A percentile compares a stretch with the other conserved stretches of the same genome.
Evolutionary conservation across 2,113 vertebrate species (phyloP).

Genomic region (Ceuthmochares aereus): DNA sequence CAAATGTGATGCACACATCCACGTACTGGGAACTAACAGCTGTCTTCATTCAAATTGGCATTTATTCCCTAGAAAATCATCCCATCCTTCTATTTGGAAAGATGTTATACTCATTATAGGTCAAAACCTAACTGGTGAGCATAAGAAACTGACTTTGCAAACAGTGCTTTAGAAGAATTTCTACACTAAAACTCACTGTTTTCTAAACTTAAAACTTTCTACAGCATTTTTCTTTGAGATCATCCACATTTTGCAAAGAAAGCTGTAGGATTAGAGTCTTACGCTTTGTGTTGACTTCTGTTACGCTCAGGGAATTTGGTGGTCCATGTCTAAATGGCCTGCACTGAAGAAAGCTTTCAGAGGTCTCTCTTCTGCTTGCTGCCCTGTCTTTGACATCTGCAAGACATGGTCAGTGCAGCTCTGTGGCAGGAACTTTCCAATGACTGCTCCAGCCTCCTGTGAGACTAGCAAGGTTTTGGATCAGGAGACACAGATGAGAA

Average conservation of each 20-base stretch:
- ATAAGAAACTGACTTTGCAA: background rate
- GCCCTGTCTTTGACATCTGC: background rate
- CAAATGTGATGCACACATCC: background rate
- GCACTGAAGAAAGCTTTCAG: background rate
- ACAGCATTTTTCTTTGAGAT: background rate
- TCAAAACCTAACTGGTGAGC: background rate
- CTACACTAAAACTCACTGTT: background rate
- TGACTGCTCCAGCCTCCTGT: background rate
- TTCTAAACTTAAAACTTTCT: background rate
- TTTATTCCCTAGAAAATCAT: background rate
- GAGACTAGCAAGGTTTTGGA: background rate
- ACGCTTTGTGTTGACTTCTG: background rate
- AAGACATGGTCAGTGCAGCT: rapidly evolving
- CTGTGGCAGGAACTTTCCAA: rapidly evolving
- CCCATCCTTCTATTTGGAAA: background rate
- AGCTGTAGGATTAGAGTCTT: background rate
- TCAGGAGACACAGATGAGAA: background rate
- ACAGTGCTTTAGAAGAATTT: background rate
- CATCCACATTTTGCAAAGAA: background rate
- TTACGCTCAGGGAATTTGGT: background rate
- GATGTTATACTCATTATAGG: background rate
- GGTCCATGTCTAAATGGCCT: background rate
- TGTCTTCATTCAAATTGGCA: background rate
- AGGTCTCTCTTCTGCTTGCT: background rate
- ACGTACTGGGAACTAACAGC: background rate